phyloP scores from a whole-genome alignment of 2,113 vertebrate genomes.

The Zootoca vivipara region DNA sequence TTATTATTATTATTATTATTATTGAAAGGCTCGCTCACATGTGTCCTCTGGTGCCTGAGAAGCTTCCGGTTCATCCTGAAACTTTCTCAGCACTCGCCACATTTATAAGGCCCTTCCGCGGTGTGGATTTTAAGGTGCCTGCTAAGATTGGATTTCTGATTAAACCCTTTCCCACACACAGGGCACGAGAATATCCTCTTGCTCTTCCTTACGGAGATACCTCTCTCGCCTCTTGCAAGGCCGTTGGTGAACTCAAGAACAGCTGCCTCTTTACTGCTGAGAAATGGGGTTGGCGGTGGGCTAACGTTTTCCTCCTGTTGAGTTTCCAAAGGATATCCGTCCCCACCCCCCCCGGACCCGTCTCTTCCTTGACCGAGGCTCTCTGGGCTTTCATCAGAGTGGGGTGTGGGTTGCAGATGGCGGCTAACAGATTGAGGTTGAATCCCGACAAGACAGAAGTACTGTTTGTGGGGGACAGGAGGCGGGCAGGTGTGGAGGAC shows the following conservation, averaged over 20 bases:
- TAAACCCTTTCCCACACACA: conserved; percentile 32
- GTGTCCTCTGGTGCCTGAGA: conserved; percentile 38
- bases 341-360: not conserved
- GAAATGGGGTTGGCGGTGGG: not conserved
- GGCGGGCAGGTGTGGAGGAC: no score
- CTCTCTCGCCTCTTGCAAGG: not conserved
- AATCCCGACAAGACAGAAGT: no score
- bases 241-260: not conserved
- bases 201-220: not conserved
- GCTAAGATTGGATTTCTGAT: conserved; percentile 54
- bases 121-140: conserved; percentile 59
- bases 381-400: not conserved
- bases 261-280: not conserved
- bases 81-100: conserved; percentile 32
- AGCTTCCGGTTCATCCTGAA: conserved; percentile 52
- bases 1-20: no score
- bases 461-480: no score
- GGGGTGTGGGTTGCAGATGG: not conserved
- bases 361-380: conserved; percentile 38
- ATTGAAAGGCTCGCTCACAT: conserved; percentile 45
- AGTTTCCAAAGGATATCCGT: not conserved
- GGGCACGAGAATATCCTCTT: conserved; percentile 44
- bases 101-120: not conserved
- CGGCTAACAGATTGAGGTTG: no score
- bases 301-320: not conserved